A percentile compares a stretch with the other conserved stretches of the same genome.
phyloP scores from a whole-genome alignment of 2,888 invertebrate genomes.

The Temnothorax unifasciatus region DNA sequence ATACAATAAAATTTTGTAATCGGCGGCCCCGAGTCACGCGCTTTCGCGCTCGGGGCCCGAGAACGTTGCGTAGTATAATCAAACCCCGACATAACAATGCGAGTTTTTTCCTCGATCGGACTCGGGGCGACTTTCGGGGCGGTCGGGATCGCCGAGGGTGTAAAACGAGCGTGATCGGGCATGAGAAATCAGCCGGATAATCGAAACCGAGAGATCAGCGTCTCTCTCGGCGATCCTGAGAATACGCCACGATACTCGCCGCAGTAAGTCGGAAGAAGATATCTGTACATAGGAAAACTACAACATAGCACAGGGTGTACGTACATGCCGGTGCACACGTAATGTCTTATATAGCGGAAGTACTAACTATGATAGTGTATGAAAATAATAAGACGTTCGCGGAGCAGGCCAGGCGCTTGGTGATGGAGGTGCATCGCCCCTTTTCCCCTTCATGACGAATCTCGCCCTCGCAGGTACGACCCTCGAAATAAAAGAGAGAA shows the following conservation, averaged over 20 bases:
- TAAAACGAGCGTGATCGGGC: background rate
- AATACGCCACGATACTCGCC: conserved; percentile 55
- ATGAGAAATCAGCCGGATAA: background rate
- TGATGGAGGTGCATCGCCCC: conserved; percentile 63
- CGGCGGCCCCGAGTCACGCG: conserved; percentile 76
- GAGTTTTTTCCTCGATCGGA: conserved; percentile 74
- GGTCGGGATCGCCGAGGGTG: conserved; percentile 60
- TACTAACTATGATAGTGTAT: conserved; percentile 76
- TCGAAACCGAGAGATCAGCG: background rate
- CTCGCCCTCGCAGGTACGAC: conserved; percentile 69
- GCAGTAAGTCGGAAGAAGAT: conserved; percentile 57
- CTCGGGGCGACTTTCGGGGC: conserved; percentile 70
- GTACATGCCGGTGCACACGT: conserved; percentile 78
- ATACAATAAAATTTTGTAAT: conserved; percentile 84
- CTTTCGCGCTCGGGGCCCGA: conserved; percentile 79
- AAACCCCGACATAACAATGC: conserved; percentile 81
- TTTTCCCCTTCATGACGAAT: conserved; percentile 70
- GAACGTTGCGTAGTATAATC: conserved; percentile 85
- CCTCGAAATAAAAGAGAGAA: conserved; percentile 46
- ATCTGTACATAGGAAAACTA: conserved; percentile 72
- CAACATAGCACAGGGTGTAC: conserved; percentile 78
- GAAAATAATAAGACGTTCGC: conserved; percentile 74
- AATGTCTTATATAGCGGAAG: conserved; percentile 76
- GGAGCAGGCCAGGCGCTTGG: conserved; percentile 63
- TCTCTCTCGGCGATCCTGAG: conserved; percentile 55